Percentiles rank a stretch among this genome's conserved stretches.
Evolutionary conservation across 2,113 vertebrate genomes (phyloP).

Genomic region (Strix uralensis): DNA sequence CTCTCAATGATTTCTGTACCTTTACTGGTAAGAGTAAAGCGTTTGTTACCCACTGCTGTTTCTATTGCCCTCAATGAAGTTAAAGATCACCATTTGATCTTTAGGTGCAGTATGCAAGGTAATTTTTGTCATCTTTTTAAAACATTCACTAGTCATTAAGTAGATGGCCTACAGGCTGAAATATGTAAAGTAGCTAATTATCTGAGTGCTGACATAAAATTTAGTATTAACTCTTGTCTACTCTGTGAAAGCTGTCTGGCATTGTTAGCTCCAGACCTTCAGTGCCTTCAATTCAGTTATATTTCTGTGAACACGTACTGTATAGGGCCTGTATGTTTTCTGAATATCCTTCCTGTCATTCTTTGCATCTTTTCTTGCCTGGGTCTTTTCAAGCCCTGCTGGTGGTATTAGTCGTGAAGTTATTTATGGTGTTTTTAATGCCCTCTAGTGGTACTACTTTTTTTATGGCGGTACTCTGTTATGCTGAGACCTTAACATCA

Average conservation of each 20-base stretch:
- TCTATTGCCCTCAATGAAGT: slow-evolving; percentile 8
- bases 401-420: neutral
- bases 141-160: slow-evolving; percentile 44
- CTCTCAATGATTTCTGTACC: neutral
- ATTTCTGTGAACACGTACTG: neutral
- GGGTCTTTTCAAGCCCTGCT: neutral
- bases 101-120: neutral
- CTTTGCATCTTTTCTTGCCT: neutral
- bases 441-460: slow-evolving; percentile 7
- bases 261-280: neutral
- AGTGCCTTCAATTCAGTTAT: neutral
- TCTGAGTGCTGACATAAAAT: slow-evolving; percentile 41
- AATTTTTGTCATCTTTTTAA: slow-evolving; percentile 39
- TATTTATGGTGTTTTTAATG: slow-evolving; percentile 2
- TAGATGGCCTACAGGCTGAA: slow-evolving; percentile 42
- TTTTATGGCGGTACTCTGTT: neutral
- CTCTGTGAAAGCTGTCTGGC: neutral
- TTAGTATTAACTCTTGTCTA: slow-evolving; percentile 13
- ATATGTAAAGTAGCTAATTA: slow-evolving; percentile 70
- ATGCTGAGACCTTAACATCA: neutral
- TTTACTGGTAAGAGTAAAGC: neutral
- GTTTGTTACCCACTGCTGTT: neutral
- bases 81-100: slow-evolving; percentile 61
- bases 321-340: neutral
- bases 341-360: neutral